Percentiles rank a stretch among this genome's conserved stretches.
Evolutionary conservation across 64 coral and sea anemone genomes (phyloP).

Genomic region (Montipora capricornis): DNA sequence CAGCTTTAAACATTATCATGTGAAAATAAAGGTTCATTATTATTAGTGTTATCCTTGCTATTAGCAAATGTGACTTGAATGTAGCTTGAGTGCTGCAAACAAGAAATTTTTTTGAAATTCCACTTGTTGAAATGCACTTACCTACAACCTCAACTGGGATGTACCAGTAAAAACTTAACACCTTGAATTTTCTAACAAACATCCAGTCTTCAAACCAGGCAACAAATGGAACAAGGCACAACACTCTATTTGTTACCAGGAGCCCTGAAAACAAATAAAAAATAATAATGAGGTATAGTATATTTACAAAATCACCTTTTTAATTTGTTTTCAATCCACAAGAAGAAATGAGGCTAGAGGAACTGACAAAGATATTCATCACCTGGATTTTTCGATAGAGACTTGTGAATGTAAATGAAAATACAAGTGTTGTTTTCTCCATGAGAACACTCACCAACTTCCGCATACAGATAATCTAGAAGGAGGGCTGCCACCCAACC

Average conservation of each 20-base stretch:
- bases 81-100: too few relatives aligned
- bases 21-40: too few relatives aligned
- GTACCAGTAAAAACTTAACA: neutral
- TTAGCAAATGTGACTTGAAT: too few relatives aligned
- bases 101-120: too few relatives aligned
- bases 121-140: neutral
- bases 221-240: slow-evolving; percentile 85
- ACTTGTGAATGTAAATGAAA: neutral
- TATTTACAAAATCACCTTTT: too few relatives aligned
- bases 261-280: slow-evolving; percentile 54
- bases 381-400: too few relatives aligned
- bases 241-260: slow-evolving; percentile 79
- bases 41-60: too few relatives aligned
- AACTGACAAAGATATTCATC: too few relatives aligned
- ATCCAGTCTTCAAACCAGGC: slow-evolving; percentile 96
- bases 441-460: slow-evolving; percentile 64
- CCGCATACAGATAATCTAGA: slow-evolving; percentile 78
- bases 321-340: too few relatives aligned
- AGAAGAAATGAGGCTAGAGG: too few relatives aligned
- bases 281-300: too few relatives aligned
- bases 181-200: slow-evolving; percentile 70
- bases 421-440: neutral
- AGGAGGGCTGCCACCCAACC: slow-evolving; percentile 84
- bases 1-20: too few relatives aligned
- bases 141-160: slow-evolving; percentile 73